Percentiles rank a stretch among this genome's conserved stretches.
Evolutionary conservation across 2,888 invertebrate genomes (phyloP).

Genomic region (Epinotia brunnichana): DNA sequence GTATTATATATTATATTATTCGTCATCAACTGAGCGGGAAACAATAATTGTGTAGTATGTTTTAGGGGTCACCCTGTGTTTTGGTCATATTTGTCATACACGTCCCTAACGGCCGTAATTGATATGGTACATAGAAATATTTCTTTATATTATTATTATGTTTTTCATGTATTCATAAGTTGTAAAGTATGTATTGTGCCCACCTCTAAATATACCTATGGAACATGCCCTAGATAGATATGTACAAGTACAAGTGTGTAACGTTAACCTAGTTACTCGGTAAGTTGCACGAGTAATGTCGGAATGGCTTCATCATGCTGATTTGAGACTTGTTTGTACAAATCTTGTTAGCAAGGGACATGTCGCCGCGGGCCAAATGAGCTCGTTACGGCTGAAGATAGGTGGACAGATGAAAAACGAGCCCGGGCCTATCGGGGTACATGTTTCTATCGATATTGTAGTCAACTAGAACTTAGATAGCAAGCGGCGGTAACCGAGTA

Average conservation of each 20-base stretch:
- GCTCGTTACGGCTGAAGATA: conserved; percentile 60
- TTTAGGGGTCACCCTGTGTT: too few species aligned
- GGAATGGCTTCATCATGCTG: conserved; percentile 54
- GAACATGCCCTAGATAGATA: not conserved
- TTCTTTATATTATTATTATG: too few species aligned
- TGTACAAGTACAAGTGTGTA: conserved; percentile 9
- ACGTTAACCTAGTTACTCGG: conserved; percentile 7
- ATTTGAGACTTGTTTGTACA: conserved; percentile 65
- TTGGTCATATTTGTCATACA: too few species aligned
- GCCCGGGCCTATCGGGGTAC: conserved; percentile 21
- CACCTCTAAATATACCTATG: too few species aligned
- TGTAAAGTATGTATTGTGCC: too few species aligned
- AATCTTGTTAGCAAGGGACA: conserved; percentile 64
- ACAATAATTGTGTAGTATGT: too few species aligned
- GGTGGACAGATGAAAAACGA: conserved; percentile 50
- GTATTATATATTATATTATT: too few species aligned
- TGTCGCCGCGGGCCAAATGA: conserved; percentile 55
- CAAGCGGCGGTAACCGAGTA: too few species aligned
- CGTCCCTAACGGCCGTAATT: too few species aligned
- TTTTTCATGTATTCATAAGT: too few species aligned
- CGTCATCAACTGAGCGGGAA: too few species aligned
- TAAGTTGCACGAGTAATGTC: conserved; percentile 38
- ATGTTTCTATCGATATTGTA: conserved; percentile 6
- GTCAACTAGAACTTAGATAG: not conserved
- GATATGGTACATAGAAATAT: too few species aligned